These are phyloP conservation scores for Gasteruption jaculator DNA, from an alignment of 2,888 invertebrate genomes.

Conservation along the genomic window DNA sequence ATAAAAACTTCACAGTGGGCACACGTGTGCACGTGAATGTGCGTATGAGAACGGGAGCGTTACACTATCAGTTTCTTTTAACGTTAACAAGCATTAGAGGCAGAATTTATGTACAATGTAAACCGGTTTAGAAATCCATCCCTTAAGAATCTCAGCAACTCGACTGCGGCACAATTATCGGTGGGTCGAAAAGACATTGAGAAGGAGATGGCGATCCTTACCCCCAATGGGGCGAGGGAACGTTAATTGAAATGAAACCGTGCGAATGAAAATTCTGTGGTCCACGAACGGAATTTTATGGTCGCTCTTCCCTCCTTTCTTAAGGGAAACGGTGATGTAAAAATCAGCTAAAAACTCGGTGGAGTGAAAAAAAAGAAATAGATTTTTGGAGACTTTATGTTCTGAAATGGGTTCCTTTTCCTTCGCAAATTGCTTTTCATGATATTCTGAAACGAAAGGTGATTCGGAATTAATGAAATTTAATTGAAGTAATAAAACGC, in stretches of 20 bases:
- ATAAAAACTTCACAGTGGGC: too few species aligned
- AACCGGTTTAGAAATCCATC: constrained; percentile 44
- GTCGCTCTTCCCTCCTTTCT: constrained; percentile 20
- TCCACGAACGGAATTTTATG: constrained; percentile 33
- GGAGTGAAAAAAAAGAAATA: constrained; percentile 2
- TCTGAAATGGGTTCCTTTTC: too few species aligned
- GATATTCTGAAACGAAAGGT: too few species aligned
- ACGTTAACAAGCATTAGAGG: too few species aligned
- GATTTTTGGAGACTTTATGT: too few species aligned
- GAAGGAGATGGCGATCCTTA: constrained; percentile 22
- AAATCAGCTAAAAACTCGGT: constrained; percentile 7
- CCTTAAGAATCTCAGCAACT: constrained; percentile 36
- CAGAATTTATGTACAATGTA: constrained; percentile 35
- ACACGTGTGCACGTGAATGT: too few species aligned
- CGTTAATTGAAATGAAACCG: constrained; percentile 50
- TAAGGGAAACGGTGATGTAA: neutral
- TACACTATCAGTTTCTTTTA: too few species aligned
- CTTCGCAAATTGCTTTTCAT: too few species aligned
- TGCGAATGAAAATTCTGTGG: constrained; percentile 47
- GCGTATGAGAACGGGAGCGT: too few species aligned
- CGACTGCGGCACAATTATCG: constrained; percentile 40
- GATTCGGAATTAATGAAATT: too few species aligned
- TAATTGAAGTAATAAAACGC: too few species aligned
- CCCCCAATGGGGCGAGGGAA: constrained; percentile 36
- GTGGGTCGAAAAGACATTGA: constrained; percentile 37